phyloP scores from a whole-genome alignment of 2,888 invertebrate genomes.

The Gymnoscelis rufifasciata region DNA sequence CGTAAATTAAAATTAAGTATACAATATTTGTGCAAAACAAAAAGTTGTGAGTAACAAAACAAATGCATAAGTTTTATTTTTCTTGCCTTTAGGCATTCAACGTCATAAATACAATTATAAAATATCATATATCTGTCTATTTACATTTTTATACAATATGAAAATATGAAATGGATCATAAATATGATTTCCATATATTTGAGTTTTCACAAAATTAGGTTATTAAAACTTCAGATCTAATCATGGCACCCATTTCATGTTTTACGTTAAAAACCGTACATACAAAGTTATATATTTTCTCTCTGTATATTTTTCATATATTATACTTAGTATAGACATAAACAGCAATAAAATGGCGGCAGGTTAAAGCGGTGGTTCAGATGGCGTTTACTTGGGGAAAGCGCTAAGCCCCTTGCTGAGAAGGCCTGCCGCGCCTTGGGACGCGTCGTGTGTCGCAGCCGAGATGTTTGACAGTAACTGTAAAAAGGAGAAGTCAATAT shows the following conservation, averaged over 20 bases:
- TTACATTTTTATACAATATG: background rate
- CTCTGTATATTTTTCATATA: slow-evolving; percentile 2
- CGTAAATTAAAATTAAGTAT: background rate
- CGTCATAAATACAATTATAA: background rate
- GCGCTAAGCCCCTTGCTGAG: slow-evolving; percentile 73
- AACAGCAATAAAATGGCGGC: slow-evolving; percentile 7
- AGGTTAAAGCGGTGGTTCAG: slow-evolving; percentile 11
- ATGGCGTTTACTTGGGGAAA: slow-evolving; percentile 59
- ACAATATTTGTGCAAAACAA: background rate
- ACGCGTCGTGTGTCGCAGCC: slow-evolving; percentile 62
- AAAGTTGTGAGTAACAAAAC: background rate
- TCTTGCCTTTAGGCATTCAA: background rate
- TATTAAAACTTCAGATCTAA: too few species aligned
- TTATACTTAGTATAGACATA: slow-evolving; percentile 5
- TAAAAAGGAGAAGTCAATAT: slow-evolving; percentile 11
- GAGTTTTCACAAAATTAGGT: too few species aligned
- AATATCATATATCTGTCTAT: background rate
- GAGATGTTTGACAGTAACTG: slow-evolving; percentile 63
- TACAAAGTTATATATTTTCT: background rate
- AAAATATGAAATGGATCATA: background rate
- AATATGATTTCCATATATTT: too few species aligned
- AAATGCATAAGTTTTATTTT: background rate
- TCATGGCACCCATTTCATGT: too few species aligned
- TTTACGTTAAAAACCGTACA: too few species aligned
- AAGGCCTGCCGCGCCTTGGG: slow-evolving; percentile 65